Base-by-base conservation (phyloP, 2,888 invertebrate species). In the Machimus atricapillus region DNA sequence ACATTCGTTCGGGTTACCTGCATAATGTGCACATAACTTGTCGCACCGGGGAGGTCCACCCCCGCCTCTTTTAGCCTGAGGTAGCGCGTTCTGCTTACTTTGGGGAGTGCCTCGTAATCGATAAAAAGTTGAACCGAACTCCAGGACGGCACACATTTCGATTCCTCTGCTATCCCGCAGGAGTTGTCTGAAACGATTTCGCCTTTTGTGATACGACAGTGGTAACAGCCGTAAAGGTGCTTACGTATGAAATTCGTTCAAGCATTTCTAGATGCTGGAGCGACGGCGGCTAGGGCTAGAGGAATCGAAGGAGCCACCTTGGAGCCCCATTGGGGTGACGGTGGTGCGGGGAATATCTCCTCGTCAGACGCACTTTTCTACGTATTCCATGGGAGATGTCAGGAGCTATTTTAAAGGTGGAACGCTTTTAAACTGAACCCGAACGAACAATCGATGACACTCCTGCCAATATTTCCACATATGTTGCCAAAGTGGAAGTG, bases 11-110 rank as follows among this genome's bases (percentile, higher is more conserved):
- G 23, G 23, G 78, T 78, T 78, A 78, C 43, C 78, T 78, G 40
- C 37, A 78, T 78, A 78, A 78, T 43, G 78, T 40, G 78, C 37
- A 43, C 78, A 78, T 78, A 78, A 78, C 78, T 78, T 78, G 78
- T 78, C 78, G 78, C 37, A 23, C 66, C 66, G 12, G 9, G 12
- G 9, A 8, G 3, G 66, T 2, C 43, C 66, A 23, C 66, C 14
- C 66, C 66, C 12, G 16, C 5, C 1, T 3, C 46, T 1, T 5
- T 1, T n/a, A 16, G n/a, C 16, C 58, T 27, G 23, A 9, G 58
- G 58, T 27, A 19, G 58, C n/a, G 14, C 9, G 40, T 19, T 12
- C 23, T 43, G 23, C 23, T 12, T 23, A 40, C 43, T 40, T 8
- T 8, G 27, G 66, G 66, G 66, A 27, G 19, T 66, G 66, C 12